These are phyloP conservation scores for Pollenia griseotomentosa DNA, from an alignment of 2,888 invertebrate genomes.

Conservation along the genomic window DNA sequence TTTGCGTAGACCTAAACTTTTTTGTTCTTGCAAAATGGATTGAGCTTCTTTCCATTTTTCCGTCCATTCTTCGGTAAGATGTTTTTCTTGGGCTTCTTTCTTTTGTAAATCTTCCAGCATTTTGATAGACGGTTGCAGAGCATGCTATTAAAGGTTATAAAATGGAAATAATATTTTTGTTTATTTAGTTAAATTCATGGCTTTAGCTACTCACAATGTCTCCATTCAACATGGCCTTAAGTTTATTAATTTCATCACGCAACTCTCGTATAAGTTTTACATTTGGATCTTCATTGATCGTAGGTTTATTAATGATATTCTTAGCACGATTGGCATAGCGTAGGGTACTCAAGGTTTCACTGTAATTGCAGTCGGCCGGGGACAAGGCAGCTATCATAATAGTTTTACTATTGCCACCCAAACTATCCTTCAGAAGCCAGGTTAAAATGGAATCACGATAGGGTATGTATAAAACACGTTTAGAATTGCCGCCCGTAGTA, in stretches of 20 bases:
- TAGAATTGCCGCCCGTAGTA: slow-evolving; percentile 72
- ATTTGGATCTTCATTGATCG: slow-evolving; percentile 95
- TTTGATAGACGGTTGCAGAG: slow-evolving; percentile 86
- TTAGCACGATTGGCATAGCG: slow-evolving; percentile 95
- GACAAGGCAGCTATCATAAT: slow-evolving; percentile 95
- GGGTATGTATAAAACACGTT: slow-evolving; percentile 90
- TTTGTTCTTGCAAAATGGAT: slow-evolving; percentile 94
- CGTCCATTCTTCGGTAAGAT: slow-evolving; percentile 95
- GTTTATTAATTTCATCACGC: slow-evolving; percentile 92
- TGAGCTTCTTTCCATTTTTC: slow-evolving; percentile 97
- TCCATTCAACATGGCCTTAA: slow-evolving; percentile 90
- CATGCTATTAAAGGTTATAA: slow-evolving; percentile 82
- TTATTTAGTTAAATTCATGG: neutral
- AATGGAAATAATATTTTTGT: neutral
- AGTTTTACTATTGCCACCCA: slow-evolving; percentile 95
- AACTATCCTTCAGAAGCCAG: slow-evolving; percentile 94
- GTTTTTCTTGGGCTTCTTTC: slow-evolving; percentile 95
- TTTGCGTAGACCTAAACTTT: slow-evolving; percentile 93
- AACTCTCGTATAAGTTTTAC: slow-evolving; percentile 94
- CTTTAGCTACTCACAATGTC: slow-evolving; percentile 85
- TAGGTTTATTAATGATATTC: slow-evolving; percentile 95
- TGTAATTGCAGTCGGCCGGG: slow-evolving; percentile 94
- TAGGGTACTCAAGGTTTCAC: slow-evolving; percentile 93
- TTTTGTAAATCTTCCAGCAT: slow-evolving; percentile 93
- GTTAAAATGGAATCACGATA: slow-evolving; percentile 95